These are phyloP conservation scores for Philaethria dido DNA, from an alignment of 2,888 invertebrate genomes.

Conservation along the genomic window DNA sequence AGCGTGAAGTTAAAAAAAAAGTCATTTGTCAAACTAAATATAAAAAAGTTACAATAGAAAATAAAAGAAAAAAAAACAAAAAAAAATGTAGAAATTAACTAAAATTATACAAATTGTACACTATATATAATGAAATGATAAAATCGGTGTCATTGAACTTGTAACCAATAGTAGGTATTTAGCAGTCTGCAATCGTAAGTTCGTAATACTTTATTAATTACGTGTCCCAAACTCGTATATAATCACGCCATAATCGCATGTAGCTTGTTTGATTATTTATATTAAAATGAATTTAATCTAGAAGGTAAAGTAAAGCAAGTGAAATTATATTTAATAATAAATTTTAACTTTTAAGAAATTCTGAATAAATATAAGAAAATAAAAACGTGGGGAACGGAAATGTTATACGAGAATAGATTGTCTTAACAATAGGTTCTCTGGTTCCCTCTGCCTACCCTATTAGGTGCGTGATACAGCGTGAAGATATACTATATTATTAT, in stretches of 20 bases:
- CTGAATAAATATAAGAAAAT: background rate
- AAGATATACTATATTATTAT: no score
- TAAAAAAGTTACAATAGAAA: background rate
- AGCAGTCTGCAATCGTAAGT: slow-evolving; percentile 38
- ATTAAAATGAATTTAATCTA: slow-evolving; percentile 4
- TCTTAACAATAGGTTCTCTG: no score
- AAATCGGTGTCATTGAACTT: slow-evolving; percentile 43
- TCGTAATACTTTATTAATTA: slow-evolving; percentile 42
- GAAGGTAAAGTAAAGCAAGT: background rate
- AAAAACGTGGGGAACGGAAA: no score
- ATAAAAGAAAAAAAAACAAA: background rate
- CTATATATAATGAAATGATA: slow-evolving; percentile 35
- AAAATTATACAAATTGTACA: background rate
- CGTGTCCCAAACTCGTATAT: slow-evolving; percentile 17
- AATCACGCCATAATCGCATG: slow-evolving; percentile 36
- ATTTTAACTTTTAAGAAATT: background rate
- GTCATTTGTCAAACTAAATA: no score
- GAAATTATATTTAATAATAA: background rate
- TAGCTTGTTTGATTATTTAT: slow-evolving; percentile 8
- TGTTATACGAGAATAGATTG: no score
- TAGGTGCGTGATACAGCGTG: no score
- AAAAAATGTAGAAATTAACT: background rate
- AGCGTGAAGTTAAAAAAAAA: no score
- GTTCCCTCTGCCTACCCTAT: no score
- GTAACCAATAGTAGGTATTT: slow-evolving; percentile 32